phyloP scores from a whole-genome alignment of 1,140 invertebrate genomes.

The Drosophila sproati region DNA sequence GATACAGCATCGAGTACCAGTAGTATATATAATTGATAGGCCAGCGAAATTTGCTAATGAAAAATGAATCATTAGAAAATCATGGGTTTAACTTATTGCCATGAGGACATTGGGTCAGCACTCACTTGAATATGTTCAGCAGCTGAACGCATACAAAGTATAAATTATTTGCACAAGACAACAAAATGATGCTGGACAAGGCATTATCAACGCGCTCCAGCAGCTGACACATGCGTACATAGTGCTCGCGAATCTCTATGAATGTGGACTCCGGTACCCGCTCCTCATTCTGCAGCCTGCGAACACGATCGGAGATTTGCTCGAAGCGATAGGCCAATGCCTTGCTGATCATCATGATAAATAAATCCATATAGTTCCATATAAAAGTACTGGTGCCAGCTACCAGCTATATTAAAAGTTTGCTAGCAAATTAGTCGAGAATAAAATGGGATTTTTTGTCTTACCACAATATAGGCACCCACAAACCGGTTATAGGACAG shows the following conservation, averaged over 20 bases:
- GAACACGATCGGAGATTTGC: constrained; percentile 86
- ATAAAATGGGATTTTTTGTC: background rate
- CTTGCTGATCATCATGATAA: constrained; percentile 87
- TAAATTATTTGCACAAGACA: constrained; percentile 89
- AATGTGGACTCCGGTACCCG: constrained; percentile 86
- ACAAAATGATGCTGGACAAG: constrained; percentile 87
- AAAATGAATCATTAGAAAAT: background rate
- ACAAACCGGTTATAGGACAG: constrained; percentile 54
- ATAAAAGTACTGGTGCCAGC: constrained; percentile 86
- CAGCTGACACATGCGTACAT: constrained; percentile 86
- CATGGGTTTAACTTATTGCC: background rate
- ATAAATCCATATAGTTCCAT: constrained; percentile 89
- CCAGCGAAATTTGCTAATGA: constrained; percentile 73
- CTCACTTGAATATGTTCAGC: constrained; percentile 89
- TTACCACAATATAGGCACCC: constrained; percentile 57
- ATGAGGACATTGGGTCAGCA: background rate
- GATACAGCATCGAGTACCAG: constrained; percentile 87
- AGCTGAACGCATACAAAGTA: constrained; percentile 91
- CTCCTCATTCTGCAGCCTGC: constrained; percentile 78
- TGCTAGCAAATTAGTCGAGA: background rate
- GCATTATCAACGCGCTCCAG: constrained; percentile 86
- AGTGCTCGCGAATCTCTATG: constrained; percentile 87
- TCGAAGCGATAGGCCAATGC: constrained; percentile 87
- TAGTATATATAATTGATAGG: constrained; percentile 87
- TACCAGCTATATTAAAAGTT: constrained; percentile 41